Conservation (phyloP, 2,797 vertebrate species). For the Serranus cabrilla region DNA sequence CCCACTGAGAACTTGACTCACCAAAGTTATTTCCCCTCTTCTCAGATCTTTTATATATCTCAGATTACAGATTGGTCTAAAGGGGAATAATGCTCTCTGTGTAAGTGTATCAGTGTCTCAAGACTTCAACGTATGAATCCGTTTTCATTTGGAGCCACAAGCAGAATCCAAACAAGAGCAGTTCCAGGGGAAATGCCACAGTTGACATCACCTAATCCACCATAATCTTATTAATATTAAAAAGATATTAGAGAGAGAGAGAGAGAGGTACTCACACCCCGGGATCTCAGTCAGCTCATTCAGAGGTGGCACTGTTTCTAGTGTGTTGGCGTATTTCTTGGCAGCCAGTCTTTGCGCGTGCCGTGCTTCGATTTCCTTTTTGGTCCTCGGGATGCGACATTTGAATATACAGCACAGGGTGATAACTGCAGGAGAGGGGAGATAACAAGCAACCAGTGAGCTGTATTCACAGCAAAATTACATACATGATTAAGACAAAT, state of each 20-base stretch:
- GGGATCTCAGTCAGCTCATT: conserved; percentile 94
- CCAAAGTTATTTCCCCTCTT: background rate
- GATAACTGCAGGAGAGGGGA: conserved; percentile 86
- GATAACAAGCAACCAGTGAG: no score
- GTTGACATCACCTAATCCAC: background rate
- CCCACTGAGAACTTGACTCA: background rate
- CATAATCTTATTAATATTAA: background rate
- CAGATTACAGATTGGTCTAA: background rate
- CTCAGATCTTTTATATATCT: background rate
- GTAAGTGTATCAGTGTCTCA: background rate
- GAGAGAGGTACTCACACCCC: conserved; percentile 83
- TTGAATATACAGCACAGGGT: conserved; percentile 98
- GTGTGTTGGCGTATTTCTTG: conserved; percentile 95
- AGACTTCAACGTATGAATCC: background rate
- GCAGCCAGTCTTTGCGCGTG: conserved; percentile 92
- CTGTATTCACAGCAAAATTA: no score
- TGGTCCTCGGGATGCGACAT: conserved; percentile 95
- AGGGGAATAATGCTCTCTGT: background rate
- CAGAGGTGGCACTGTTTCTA: conserved; percentile 94
- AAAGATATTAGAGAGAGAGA: conserved; percentile 3
- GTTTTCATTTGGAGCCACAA: background rate
- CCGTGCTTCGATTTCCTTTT: conserved; percentile 96
- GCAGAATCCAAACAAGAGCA: background rate
- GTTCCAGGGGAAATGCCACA: background rate
- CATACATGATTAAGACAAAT: no score